Conservation (phyloP, 2,113 vertebrate species). For the Okapia johnstoni region DNA sequence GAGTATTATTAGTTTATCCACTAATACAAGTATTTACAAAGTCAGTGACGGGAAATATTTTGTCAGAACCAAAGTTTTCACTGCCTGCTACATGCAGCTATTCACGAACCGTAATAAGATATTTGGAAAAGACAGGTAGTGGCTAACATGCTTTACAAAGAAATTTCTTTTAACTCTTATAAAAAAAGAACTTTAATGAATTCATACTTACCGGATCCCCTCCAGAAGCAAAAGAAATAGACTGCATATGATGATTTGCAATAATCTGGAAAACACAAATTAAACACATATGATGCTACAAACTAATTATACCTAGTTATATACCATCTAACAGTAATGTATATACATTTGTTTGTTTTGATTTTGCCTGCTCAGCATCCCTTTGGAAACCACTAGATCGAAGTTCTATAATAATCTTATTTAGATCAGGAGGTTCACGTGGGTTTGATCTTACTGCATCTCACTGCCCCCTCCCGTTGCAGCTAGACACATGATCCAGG, state of each 20-base stretch:
- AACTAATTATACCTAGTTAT: neutral
- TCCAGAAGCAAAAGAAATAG: slow-evolving; percentile 96
- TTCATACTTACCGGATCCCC: slow-evolving; percentile 91
- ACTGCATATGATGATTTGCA: slow-evolving; percentile 94
- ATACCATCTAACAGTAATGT: neutral
- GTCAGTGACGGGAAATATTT: neutral
- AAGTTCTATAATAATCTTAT: neutral
- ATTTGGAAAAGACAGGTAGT: neutral
- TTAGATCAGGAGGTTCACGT: neutral
- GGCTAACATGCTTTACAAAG: neutral
- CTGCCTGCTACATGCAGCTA: neutral
- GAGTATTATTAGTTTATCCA: neutral
- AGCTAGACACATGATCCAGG: neutral
- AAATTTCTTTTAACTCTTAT: slow-evolving; percentile 39
- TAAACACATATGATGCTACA: slow-evolving; percentile 41
- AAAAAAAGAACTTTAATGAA: slow-evolving; percentile 40
- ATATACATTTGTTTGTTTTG: neutral
- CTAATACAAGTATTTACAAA: neutral
- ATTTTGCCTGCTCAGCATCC: neutral
- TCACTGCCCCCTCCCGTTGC: neutral
- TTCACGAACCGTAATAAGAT: neutral
- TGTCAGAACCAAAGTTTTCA: neutral
- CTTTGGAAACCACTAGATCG: neutral
- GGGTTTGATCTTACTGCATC: neutral
- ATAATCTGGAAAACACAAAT: slow-evolving; percentile 86